These are phyloP conservation scores for Dynastes tityus DNA, from an alignment of 2,888 invertebrate species.

Conservation along the genomic window DNA sequence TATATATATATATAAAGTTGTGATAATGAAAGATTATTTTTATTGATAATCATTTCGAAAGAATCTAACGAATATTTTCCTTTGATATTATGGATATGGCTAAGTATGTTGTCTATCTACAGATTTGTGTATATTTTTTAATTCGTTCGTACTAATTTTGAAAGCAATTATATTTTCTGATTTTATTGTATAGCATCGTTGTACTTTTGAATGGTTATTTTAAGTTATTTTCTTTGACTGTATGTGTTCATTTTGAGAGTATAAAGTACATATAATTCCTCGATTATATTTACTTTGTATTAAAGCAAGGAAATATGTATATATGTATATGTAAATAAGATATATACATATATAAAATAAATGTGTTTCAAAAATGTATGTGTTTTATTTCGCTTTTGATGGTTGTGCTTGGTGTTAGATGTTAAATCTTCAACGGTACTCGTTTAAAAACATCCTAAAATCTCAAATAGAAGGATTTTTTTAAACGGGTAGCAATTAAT, in stretches of 20 bases:
- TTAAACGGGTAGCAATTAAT: too few relatives aligned
- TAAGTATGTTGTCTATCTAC: background rate
- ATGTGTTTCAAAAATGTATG: constrained; percentile 6
- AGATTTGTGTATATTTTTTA: background rate
- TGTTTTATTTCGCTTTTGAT: constrained; percentile 11
- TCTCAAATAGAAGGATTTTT: too few relatives aligned
- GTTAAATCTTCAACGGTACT: too few relatives aligned
- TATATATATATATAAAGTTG: constrained; percentile 26
- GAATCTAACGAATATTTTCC: constrained; percentile 1
- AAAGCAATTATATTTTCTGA: background rate
- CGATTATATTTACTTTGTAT: constrained; percentile 10
- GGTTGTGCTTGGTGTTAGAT: too few relatives aligned
- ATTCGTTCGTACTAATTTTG: background rate
- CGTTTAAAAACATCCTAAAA: too few relatives aligned
- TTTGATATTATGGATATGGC: background rate
- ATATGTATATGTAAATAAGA: constrained; percentile 26
- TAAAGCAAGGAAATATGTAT: constrained; percentile 13
- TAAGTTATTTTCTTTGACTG: background rate
- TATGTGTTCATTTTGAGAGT: constrained; percentile 9
- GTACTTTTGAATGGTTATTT: background rate
- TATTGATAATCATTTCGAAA: constrained; percentile 18
- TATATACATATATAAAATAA: constrained; percentile 33
- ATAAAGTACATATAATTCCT: constrained; percentile 15
- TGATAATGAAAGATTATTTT: constrained; percentile 25
- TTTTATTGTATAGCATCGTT: too few relatives aligned